A percentile compares a stretch with the other conserved stretches of the same genome.
phyloP scores from a whole-genome alignment of 2,113 vertebrate genomes.

The Peromyscus leucopus region DNA sequence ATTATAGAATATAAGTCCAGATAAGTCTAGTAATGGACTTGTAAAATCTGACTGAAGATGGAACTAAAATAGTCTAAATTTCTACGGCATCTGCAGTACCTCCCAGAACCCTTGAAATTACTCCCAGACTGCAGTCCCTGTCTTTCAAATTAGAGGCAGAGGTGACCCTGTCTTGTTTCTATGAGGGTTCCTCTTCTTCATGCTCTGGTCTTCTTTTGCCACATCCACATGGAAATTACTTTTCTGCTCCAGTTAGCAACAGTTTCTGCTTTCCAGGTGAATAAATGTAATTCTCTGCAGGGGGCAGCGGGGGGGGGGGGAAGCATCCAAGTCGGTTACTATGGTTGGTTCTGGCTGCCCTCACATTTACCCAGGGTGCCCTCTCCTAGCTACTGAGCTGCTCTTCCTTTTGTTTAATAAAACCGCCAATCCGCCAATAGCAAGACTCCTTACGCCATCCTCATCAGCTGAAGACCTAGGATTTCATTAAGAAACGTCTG shows the following conservation, averaged over 20 bases:
- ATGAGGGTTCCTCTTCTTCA: conserved; percentile 51
- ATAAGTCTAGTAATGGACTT: not conserved
- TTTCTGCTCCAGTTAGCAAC: conserved; percentile 81
- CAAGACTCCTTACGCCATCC: not conserved
- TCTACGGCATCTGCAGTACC: not conserved
- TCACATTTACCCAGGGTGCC: conserved; percentile 43
- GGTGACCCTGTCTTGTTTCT: conserved; percentile 42
- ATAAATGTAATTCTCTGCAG: conserved; percentile 70
- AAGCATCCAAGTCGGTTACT: conserved; percentile 56
- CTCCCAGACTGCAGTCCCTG: not conserved
- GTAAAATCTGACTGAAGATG: conserved; percentile 7
- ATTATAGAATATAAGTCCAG: not conserved
- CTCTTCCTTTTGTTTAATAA: conserved; percentile 34
- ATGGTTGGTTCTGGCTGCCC: conserved; percentile 59
- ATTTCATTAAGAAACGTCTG: conserved; percentile 42
- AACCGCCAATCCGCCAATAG: not conserved
- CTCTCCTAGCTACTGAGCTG: not conserved
- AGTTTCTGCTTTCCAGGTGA: conserved; percentile 79
- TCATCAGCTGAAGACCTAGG: not conserved
- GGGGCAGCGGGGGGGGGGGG: not conserved
- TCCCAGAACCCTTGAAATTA: not conserved
- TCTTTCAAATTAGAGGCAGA: conserved; percentile 62
- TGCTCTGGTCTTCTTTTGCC: conserved; percentile 66
- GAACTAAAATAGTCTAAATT: not conserved
- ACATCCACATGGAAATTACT: conserved; percentile 77